A percentile compares a stretch with the other conserved stretches of the same genome.
Conservation (phyloP, 2,888 invertebrate species). For the Merodon equestris region DNA sequence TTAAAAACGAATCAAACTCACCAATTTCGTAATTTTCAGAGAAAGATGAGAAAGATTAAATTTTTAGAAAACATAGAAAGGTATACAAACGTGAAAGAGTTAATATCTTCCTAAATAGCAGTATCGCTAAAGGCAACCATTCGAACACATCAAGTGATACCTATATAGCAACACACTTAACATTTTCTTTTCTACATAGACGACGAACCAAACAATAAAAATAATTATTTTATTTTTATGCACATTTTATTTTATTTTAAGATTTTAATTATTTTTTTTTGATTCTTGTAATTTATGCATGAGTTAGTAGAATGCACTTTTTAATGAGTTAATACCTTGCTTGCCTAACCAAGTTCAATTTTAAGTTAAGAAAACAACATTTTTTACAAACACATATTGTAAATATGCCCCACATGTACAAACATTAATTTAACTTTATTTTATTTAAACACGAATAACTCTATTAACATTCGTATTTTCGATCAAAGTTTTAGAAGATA, state of each 20-base stretch:
- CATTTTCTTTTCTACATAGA: too few species aligned
- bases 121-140: slow-evolving; percentile 47
- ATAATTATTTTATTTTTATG: too few species aligned
- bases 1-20: too few species aligned
- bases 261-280: slow-evolving; percentile 5
- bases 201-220: too few species aligned
- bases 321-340: slow-evolving; percentile 1
- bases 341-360: too few species aligned
- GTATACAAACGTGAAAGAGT: slow-evolving; percentile 29
- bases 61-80: slow-evolving; percentile 31
- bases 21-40: slow-evolving; percentile 46
- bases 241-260: neutral
- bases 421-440: neutral
- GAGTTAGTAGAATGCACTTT: slow-evolving; percentile 38
- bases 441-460: neutral
- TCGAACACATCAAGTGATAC: neutral
- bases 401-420: neutral
- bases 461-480: neutral
- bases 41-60: slow-evolving; percentile 66
- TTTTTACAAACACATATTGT: too few species aligned
- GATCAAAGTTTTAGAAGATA: too few species aligned
- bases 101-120: neutral
- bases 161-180: neutral
- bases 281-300: slow-evolving; percentile 25
- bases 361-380: too few species aligned